A percentile compares a stretch with the other conserved stretches of the same genome.
Conservation (phyloP, 2,797 vertebrate species). For the Coranthus polyacanthus region DNA sequence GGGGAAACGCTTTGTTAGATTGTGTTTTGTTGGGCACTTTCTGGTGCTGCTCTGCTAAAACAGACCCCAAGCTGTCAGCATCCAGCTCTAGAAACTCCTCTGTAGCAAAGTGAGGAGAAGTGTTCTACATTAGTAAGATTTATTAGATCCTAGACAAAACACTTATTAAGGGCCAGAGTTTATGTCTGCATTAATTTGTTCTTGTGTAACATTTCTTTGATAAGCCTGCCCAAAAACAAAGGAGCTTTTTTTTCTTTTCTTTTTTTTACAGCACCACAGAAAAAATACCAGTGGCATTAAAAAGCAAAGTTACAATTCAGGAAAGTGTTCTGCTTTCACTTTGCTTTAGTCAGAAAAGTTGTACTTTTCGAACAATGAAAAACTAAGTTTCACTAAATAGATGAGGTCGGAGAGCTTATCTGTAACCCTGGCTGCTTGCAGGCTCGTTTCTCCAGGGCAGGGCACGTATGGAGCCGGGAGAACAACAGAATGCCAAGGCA, state of each 20-base stretch:
- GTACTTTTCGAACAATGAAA: not conserved
- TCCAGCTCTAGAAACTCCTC: conserved; percentile 85
- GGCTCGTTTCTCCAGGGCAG: conserved; percentile 83
- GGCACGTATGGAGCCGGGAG: conserved; percentile 85
- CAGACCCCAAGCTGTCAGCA: conserved; percentile 84
- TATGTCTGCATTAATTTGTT: not conserved
- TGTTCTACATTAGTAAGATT: not conserved
- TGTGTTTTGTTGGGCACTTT: conserved; percentile 50
- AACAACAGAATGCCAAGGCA: conserved; percentile 88
- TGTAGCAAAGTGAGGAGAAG: conserved; percentile 19
- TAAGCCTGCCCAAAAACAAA: not conserved
- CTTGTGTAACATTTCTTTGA: not conserved
- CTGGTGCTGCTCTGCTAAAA: conserved; percentile 85
- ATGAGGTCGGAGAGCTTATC: conserved; percentile 34
- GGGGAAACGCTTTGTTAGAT: conserved; percentile 79
- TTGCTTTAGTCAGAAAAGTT: not conserved
- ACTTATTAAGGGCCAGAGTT: not conserved
- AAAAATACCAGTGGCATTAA: no score
- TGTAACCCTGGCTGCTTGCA: conserved; percentile 70
- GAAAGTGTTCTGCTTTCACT: conserved; percentile 3
- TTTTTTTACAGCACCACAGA: no score
- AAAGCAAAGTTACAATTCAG: not conserved
- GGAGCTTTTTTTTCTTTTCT: no score
- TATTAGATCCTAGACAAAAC: not conserved
- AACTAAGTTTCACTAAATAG: conserved; percentile 4